Conservation (phyloP, 2,113 vertebrate genomes). For the Caloenas nicobarica region DNA sequence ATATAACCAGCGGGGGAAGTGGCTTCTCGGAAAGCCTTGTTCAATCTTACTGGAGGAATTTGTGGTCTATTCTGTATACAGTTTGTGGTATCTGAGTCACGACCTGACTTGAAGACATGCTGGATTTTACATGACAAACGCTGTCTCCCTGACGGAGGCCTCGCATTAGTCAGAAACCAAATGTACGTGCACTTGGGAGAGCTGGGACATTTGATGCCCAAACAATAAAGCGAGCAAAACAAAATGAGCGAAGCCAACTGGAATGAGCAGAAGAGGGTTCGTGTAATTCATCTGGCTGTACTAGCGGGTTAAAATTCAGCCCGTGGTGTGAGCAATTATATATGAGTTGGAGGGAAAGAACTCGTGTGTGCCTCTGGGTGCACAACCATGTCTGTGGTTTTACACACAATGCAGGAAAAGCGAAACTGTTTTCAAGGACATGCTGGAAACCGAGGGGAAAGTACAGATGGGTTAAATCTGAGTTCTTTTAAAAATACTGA, state of each 20-base stretch:
- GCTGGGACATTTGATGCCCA: conserved; percentile 4
- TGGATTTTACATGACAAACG: conserved; percentile 14
- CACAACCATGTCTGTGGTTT: not conserved
- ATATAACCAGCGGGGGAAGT: conserved; percentile 16
- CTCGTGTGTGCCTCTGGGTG: not conserved
- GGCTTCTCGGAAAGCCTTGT: conserved; percentile 57
- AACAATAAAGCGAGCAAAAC: conserved; percentile 39
- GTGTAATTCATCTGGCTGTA: not conserved
- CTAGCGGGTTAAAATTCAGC: not conserved
- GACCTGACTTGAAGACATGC: conserved; percentile 36
- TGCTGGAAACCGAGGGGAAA: conserved; percentile 38
- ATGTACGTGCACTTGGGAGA: not conserved
- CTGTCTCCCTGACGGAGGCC: not conserved
- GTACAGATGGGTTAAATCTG: conserved; percentile 28
- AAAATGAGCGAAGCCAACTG: conserved; percentile 32
- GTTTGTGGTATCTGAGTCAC: conserved; percentile 61
- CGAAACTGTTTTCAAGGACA: not conserved
- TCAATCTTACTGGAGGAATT: conserved; percentile 44
- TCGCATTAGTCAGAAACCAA: conserved; percentile 5
- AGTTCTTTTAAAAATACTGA: conserved; percentile 57
- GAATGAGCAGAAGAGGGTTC: not conserved
- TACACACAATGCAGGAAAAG: not conserved
- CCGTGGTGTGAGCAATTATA: not conserved
- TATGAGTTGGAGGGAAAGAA: not conserved
- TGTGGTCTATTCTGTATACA: conserved; percentile 59